Conservation (phyloP, 2,113 vertebrate species). For the Lanius ludovicianus region DNA sequence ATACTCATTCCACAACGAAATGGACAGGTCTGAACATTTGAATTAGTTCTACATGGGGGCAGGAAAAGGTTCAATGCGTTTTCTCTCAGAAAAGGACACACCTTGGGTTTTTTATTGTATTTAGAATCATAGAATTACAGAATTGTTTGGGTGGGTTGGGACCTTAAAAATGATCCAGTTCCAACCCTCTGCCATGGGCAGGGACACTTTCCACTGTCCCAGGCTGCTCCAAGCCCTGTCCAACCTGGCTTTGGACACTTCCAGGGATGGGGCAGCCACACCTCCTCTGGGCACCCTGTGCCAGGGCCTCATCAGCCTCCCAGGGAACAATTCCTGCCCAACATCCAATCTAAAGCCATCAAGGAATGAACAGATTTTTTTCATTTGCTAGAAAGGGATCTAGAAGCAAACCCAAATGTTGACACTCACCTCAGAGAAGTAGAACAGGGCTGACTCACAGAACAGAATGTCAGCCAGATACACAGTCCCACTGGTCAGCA, state of each 20-base stretch:
- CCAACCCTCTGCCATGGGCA: neutral
- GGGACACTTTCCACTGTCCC: neutral
- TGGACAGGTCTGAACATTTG: neutral
- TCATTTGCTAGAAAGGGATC: neutral
- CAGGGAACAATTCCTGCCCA: neutral
- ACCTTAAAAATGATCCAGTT: neutral
- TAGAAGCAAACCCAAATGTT: neutral
- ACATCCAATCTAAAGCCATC: neutral
- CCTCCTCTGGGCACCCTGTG: neutral
- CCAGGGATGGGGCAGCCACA: neutral
- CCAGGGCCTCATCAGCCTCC: neutral
- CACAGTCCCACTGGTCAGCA: constrained; percentile 97
- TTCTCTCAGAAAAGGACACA: neutral
- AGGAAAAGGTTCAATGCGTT: neutral
- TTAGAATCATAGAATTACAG: neutral
- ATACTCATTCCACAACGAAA: neutral
- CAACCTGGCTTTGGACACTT: neutral
- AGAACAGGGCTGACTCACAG: constrained; percentile 98
- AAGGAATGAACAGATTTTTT: neutral
- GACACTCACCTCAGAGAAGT: constrained; percentile 95
- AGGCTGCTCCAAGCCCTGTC: neutral
- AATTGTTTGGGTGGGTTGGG: neutral
- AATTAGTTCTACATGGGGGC: neutral
- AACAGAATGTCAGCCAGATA: constrained; percentile 98
- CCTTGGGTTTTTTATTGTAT: neutral